Percentiles rank a stretch among this genome's conserved stretches.
These are phyloP conservation scores for Mus pahari DNA, from an alignment of 2,113 vertebrate species.

Conservation along the genomic window DNA sequence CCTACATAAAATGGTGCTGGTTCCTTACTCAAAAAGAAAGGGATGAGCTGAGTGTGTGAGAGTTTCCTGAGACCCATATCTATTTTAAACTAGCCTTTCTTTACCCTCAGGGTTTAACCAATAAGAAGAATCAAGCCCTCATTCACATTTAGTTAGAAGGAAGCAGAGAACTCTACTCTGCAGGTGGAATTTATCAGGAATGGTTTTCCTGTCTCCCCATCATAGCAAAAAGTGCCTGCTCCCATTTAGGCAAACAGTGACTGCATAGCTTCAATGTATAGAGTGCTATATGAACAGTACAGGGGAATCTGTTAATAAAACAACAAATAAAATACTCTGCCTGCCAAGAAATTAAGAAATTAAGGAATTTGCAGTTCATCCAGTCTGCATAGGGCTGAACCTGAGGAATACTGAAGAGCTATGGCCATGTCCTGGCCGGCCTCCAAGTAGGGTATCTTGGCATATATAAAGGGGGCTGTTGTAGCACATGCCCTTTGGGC, in stretches of 20 bases:
- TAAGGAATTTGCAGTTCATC: background rate
- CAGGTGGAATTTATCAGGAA: background rate
- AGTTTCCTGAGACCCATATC: background rate
- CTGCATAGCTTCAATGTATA: background rate
- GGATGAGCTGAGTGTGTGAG: background rate
- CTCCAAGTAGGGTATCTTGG: too few species aligned
- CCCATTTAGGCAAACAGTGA: background rate
- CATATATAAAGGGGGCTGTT: background rate
- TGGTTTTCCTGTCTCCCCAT: background rate
- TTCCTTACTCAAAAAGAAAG: background rate
- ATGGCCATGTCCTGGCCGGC: rapidly evolving
- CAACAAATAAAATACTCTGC: background rate
- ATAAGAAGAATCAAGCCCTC: background rate
- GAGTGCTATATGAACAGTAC: rapidly evolving
- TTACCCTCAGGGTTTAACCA: background rate
- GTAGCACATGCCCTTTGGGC: background rate
- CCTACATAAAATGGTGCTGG: background rate
- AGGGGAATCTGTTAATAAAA: background rate
- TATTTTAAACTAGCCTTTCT: background rate
- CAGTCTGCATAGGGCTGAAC: too few species aligned
- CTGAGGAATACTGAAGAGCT: rapidly evolving
- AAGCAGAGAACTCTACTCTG: background rate
- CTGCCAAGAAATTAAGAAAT: background rate
- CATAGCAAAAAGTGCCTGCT: background rate
- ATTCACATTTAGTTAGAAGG: background rate